Conservation (phyloP, 2,113 vertebrate genomes). For the Entomyzon cyanotis region DNA sequence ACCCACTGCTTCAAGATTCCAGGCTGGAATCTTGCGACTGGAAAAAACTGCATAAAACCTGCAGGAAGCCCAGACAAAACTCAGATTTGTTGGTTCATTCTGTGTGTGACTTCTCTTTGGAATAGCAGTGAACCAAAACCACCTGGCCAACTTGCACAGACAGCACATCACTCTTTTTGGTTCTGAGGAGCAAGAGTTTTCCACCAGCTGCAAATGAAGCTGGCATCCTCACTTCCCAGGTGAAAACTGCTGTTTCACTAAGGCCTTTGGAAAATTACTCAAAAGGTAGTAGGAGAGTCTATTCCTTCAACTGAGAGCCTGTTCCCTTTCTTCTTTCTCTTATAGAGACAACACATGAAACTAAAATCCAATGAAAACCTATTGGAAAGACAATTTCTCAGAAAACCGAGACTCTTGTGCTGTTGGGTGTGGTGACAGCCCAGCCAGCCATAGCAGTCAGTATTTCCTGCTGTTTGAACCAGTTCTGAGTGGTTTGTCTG, state of each 20-base stretch:
- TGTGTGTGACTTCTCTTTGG: not conserved
- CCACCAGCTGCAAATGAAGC: not conserved
- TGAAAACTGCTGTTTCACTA: not conserved
- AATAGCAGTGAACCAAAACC: not conserved
- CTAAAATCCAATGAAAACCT: not conserved
- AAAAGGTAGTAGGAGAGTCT: not conserved
- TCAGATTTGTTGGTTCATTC: fast-evolving
- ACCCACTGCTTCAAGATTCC: not conserved
- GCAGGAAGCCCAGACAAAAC: not conserved
- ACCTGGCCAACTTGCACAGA: not conserved
- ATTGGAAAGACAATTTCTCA: not conserved
- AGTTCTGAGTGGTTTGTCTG: not conserved
- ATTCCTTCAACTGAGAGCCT: not conserved
- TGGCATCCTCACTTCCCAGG: not conserved
- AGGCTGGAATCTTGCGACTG: not conserved
- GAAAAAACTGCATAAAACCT: not conserved
- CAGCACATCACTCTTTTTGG: not conserved
- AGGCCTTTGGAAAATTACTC: not conserved
- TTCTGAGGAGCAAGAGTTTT: not conserved
- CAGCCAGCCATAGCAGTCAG: not conserved
- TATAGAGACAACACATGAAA: not conserved
- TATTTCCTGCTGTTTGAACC: not conserved
- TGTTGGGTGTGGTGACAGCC: not conserved
- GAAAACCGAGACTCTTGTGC: not conserved
- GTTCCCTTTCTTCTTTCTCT: not conserved